Base-by-base conservation (phyloP, 1,140 invertebrate species). In the Eupeodes corollae region DNA sequence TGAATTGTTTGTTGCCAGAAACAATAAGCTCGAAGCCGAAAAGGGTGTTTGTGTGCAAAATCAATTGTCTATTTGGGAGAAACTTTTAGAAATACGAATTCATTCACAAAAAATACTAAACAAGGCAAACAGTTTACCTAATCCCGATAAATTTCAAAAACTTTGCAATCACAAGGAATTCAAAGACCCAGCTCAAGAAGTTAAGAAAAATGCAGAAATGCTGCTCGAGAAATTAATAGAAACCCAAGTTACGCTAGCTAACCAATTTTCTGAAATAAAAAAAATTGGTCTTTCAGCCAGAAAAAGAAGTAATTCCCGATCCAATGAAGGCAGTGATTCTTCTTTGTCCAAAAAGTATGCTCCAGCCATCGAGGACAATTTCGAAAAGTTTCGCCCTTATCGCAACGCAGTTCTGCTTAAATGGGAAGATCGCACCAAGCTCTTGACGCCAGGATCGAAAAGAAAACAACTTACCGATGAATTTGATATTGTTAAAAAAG, bases 401-500 rank as follows among this genome's bases (percentile, higher is more conserved):
- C 78, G 89, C 70, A 82, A 90, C 66, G 62, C 75, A 30, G 78
- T 80, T 33, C 82, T 95, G 50, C 80, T 91, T 56, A 92, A 91
- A 67, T 98, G 91, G 91, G 86, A 92, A 70, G 86, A 93, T 48
- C 91, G 90, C 65, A 95, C 89, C 0, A 75, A 80, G 53, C 60
- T 88, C 14, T 73, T 80, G 3, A 75, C 78, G 44, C 70, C 77
- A 3, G 76, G 78, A 41, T 75, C 72, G 45, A 77, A 82, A 52
- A 68, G 70, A 49, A 80, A 70, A 78, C 82, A 69, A 61, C 59
- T 68, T 33, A 76, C 76, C 14, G 79, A 83, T 56, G 81, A 86
- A 53, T 84, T 86, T 52, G 75, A 84, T 32, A 79, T 88, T 2
- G 56, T 95, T 1, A 83, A 85, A 56, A 89, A 94, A 71, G 91